Conservation (phyloP, 2,113 vertebrate species). For the Cricetomys ansorgei region DNA sequence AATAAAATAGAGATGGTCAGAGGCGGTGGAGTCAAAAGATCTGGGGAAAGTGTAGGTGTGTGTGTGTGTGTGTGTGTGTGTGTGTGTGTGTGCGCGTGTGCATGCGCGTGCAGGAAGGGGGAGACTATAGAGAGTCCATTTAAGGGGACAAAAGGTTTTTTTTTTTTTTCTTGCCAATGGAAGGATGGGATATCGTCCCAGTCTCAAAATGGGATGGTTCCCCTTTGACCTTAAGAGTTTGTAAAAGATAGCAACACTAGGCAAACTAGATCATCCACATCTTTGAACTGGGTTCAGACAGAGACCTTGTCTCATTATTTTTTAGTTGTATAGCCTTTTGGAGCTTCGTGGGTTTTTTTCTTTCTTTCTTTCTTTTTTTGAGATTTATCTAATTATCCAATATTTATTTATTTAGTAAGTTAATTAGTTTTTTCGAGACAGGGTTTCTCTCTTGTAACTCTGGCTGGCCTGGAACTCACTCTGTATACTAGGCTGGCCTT, state of each 20-base stretch:
- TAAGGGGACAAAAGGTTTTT: not conserved
- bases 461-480: too few species aligned
- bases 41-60: not conserved
- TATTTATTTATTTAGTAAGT: too few species aligned
- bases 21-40: not conserved
- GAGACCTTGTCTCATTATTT: not conserved
- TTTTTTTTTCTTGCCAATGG: not conserved
- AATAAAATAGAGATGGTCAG: not conserved
- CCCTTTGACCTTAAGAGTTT: constrained; percentile 11
- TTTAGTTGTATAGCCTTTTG: not conserved
- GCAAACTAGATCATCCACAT: not conserved
- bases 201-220: not conserved
- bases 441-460: too few species aligned
- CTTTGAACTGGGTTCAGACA: not conserved
- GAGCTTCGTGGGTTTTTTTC: not conserved
- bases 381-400: too few species aligned
- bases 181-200: not conserved
- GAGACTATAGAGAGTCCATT: not conserved
- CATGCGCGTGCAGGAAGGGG: not conserved
- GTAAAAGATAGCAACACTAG: not conserved
- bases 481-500: too few species aligned
- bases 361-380: too few species aligned
- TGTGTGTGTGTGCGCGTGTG: not conserved
- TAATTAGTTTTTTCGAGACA: too few species aligned
- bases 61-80: not conserved